Base-by-base conservation (phyloP, 1,140 invertebrate species). In the Oryzaephilus surinamensis region DNA sequence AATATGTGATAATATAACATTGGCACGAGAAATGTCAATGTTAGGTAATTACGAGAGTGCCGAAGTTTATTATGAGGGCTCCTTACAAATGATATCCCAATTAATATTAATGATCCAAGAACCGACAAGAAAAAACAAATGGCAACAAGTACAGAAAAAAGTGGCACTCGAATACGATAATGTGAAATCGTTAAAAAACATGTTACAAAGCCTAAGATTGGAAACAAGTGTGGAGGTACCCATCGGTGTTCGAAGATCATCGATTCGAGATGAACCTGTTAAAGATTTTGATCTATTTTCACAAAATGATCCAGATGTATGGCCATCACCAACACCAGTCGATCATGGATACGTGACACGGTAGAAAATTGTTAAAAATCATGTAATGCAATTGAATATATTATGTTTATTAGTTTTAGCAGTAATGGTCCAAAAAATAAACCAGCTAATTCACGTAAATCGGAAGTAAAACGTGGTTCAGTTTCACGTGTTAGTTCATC, bases 11-110 rank as follows among this genome's bases (percentile, higher is more conserved):
- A 90, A 90, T 68, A 83, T 86, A 36, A 92, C 90, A 67, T 69
- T 95, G 58, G 93, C 88, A 20, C 72, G 94, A 51, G 92, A 97
- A 69, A 90, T 88, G 80, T 88, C 90, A 37, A 67, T 97, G 43
- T 81, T 89, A 57, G 92, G 93, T 5, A 95, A 96, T 63, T 98
- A 98, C 61, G 93, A 97, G 55, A 88, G 86, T 38, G 85, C 92
- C 7, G 72, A 80, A 51, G 88, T 97, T 30, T 97, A 96, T 66
- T 98, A 96, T 62, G 86, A 96, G 66, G 88, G 91, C 31, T 85
- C 91, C 3, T 72, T 93, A 19, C 85, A 91, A 61, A 86, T 92
- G 66, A 85, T 95, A 50, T 84, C 90, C 54, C 78, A 77, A 50
- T 71, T 94, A 16, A 72, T 96, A 27, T 70, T 76, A 11, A 81